Evolutionary conservation across 2,888 invertebrate species (phyloP).

Genomic region (Xylota segnis): DNA sequence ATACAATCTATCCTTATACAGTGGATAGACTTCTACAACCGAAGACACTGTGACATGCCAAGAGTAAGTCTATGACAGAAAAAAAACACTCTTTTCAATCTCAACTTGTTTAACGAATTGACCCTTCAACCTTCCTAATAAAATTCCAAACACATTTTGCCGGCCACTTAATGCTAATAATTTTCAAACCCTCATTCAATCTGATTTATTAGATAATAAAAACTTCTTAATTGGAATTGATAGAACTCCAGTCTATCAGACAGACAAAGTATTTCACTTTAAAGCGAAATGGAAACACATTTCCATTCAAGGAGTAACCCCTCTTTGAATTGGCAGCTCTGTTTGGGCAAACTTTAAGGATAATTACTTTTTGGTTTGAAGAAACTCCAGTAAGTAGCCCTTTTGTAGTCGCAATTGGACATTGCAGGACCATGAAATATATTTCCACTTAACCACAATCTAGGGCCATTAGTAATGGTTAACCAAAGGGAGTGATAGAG

Average conservation of each 20-base stretch:
- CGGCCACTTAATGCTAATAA: not conserved
- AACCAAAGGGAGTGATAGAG: not conserved
- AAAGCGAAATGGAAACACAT: slow-evolving; percentile 1
- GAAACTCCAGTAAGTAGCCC: not conserved
- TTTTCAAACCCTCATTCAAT: not conserved
- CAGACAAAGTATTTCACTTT: slow-evolving; percentile 17
- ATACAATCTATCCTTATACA: no score
- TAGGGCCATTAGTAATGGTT: slow-evolving; percentile 16
- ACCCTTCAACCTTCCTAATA: not conserved
- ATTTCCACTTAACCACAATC: slow-evolving; percentile 7
- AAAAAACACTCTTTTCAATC: not conserved
- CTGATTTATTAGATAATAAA: slow-evolving; percentile 35
- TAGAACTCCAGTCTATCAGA: slow-evolving; percentile 15
- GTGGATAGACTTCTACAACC: no score
- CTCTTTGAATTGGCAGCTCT: not conserved
- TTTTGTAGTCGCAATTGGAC: not conserved
- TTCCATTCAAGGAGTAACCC: not conserved
- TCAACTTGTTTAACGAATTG: not conserved
- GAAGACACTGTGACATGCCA: no score
- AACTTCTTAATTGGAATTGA: slow-evolving; percentile 41
- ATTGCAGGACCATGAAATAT: not conserved
- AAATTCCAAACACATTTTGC: not conserved
- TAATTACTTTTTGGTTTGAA: slow-evolving; percentile 14
- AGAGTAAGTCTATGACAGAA: no score
- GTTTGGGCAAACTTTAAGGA: not conserved